Base-by-base conservation (phyloP, 2,797 vertebrate species). In the Lepilemur ruficaudatus region DNA sequence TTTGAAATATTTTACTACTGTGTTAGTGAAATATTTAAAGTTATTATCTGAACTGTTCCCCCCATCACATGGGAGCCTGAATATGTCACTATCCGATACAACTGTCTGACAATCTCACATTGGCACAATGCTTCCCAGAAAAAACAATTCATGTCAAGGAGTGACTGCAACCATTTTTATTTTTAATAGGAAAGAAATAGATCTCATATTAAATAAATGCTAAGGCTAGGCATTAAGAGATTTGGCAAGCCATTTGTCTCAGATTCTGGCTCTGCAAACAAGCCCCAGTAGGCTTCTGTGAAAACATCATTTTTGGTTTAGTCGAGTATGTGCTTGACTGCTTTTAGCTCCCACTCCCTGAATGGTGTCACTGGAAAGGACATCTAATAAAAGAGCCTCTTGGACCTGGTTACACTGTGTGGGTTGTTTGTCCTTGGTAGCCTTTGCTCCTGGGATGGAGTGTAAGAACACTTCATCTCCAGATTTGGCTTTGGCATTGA, bases 11-110 rank as follows among this genome's bases (percentile, higher is more conserved):
- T 97, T 38, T 83, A 97, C 57, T 5, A 43, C 17, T 67, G 80
- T 35, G 70, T 92, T 94, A 92, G 15, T 94, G 67, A 97, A 92
- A 96, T 95, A 96, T 93, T 97, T 95, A 97, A 97, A 97, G 1
- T 23, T 52, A 89, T 94, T 46, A 94, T 92, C 4, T 3, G 78
- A 81, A 93, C 69, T 52, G 28, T 70, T 93, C 18, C 1, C 35
- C n/a, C 1, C 4, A 3, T 82, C 67, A 93, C n/a, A 8, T 32
- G 50, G 72, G 78, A 96, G 4, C 85, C 22, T 80, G 86, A 59
- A 20, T 94, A 75, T 86, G 93, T 43, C 20, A 97, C 32, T 90
- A 79, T 20, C 72, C 0, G 0, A 23, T 35, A 35, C 32, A 65
- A 76, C 8, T 80, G 11, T 65, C 80, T 92, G 52, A 95, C 80